Conservation (phyloP, 2,888 invertebrate genomes). For the Cremastinae sp. region DNA sequence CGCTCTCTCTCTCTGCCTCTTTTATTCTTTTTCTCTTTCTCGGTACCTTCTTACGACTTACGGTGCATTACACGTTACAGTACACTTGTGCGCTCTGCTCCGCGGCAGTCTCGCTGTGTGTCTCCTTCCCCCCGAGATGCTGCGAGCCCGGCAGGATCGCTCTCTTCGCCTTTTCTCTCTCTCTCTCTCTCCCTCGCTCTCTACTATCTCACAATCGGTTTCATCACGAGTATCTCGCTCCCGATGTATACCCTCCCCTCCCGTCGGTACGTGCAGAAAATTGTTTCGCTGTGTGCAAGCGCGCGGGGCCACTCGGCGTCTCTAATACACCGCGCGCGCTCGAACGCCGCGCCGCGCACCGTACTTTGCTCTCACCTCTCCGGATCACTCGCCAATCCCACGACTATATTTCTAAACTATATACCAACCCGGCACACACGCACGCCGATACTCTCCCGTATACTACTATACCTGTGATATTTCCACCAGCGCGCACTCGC, state of each 20-base stretch:
- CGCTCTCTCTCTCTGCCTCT: conserved; percentile 30
- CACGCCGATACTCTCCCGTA: conserved; percentile 15
- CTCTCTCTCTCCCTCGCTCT: conserved; percentile 54
- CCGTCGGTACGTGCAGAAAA: background rate
- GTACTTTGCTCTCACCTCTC: conserved; percentile 60
- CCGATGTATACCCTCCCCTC: conserved; percentile 2
- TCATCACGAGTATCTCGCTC: conserved; percentile 69
- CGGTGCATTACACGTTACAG: conserved; percentile 71
- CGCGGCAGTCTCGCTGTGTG: conserved; percentile 21
- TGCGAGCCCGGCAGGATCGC: conserved; percentile 55
- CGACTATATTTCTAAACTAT: conserved; percentile 62
- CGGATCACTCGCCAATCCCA: conserved; percentile 60
- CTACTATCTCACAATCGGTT: conserved; percentile 71
- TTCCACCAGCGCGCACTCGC: conserved; percentile 38
- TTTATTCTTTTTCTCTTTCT: conserved; percentile 53
- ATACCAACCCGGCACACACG: conserved; percentile 20
- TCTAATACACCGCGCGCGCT: conserved; percentile 41
- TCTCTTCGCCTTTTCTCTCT: conserved; percentile 50
- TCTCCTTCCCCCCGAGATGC: conserved; percentile 65
- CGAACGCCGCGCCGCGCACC: conserved; percentile 31
- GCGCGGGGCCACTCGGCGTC: conserved; percentile 51
- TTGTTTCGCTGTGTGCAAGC: background rate
- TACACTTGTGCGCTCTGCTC: conserved; percentile 70
- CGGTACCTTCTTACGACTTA: conserved; percentile 68
- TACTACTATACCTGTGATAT: conserved; percentile 55